Evolutionary conservation across 1,140 invertebrate genomes (phyloP).

Genomic region (Zaprionus taronus): DNA sequence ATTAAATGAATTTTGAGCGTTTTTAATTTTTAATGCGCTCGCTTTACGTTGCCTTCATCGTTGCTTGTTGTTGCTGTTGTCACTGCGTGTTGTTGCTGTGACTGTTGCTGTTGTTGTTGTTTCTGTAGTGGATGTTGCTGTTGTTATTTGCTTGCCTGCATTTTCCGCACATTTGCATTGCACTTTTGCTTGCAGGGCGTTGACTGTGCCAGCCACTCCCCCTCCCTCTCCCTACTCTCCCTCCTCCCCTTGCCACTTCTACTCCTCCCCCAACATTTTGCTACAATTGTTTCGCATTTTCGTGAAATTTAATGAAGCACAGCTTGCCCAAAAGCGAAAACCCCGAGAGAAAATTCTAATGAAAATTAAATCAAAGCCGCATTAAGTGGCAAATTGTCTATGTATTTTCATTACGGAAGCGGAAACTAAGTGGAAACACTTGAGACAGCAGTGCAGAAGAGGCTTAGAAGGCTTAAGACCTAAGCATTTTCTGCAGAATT

Average conservation of each 20-base stretch:
- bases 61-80: slow-evolving; percentile 5
- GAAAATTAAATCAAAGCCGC: slow-evolving; percentile 13
- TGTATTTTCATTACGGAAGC: slow-evolving; percentile 2
- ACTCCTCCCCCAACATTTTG: neutral
- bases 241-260: no score
- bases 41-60: neutral
- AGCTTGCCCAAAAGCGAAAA: neutral
- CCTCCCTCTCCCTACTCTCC: neutral
- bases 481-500: neutral
- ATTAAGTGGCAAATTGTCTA: slow-evolving; percentile 6
- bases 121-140: slow-evolving; percentile 14
- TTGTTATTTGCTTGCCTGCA: slow-evolving; percentile 44
- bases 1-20: slow-evolving; percentile 72
- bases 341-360: slow-evolving; percentile 1
- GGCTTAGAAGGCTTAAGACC: slow-evolving; percentile 3
- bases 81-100: slow-evolving; percentile 5
- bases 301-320: slow-evolving; percentile 4
- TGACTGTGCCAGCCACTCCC: neutral
- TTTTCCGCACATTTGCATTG: slow-evolving; percentile 52
- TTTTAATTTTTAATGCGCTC: slow-evolving; percentile 64
- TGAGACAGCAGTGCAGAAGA: neutral
- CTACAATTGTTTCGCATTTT: neutral
- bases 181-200: slow-evolving; percentile 27
- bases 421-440: neutral
- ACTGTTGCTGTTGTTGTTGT: slow-evolving; percentile 3